Evolutionary conservation across 1,140 invertebrate genomes (phyloP).

Genomic region (Monomorium pharaonis): DNA sequence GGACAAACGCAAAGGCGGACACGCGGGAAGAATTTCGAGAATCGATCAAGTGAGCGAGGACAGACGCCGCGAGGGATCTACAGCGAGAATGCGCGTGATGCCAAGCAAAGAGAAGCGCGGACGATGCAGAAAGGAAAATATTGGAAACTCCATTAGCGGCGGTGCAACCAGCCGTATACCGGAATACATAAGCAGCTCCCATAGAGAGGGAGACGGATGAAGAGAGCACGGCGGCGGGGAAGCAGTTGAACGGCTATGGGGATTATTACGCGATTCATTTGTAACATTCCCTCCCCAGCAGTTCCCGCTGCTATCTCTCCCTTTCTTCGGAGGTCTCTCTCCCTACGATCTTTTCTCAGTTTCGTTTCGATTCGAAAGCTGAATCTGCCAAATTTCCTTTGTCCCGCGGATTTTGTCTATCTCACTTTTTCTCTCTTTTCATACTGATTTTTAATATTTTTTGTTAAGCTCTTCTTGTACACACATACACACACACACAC

Average conservation of each 20-base stretch:
- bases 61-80: background rate
- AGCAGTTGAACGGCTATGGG: slow-evolving; percentile 53
- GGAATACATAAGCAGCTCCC: slow-evolving; percentile 72
- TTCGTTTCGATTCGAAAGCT: background rate
- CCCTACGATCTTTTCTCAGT: slow-evolving; percentile 16
- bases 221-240: slow-evolving; percentile 44
- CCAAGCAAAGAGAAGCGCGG: slow-evolving; percentile 13
- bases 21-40: slow-evolving; percentile 54
- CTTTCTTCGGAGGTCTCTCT: background rate
- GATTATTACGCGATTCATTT: slow-evolving; percentile 74
- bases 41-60: slow-evolving; percentile 63
- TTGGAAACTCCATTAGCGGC: slow-evolving; percentile 75
- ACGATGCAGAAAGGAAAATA: slow-evolving; percentile 70
- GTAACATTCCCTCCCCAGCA: slow-evolving; percentile 65
- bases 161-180: slow-evolving; percentile 71
- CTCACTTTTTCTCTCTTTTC: background rate
- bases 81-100: background rate
- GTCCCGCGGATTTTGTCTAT: slow-evolving; percentile 72
- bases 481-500: too few species aligned
- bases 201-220: slow-evolving; percentile 47
- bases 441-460: slow-evolving; percentile 10
- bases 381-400: slow-evolving; percentile 79
- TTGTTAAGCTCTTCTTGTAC: slow-evolving; percentile 81
- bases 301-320: slow-evolving; percentile 15
- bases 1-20: slow-evolving; percentile 6